Evolutionary conservation across 2,797 vertebrate genomes (phyloP).

Genomic region (Galago senegalensis): DNA sequence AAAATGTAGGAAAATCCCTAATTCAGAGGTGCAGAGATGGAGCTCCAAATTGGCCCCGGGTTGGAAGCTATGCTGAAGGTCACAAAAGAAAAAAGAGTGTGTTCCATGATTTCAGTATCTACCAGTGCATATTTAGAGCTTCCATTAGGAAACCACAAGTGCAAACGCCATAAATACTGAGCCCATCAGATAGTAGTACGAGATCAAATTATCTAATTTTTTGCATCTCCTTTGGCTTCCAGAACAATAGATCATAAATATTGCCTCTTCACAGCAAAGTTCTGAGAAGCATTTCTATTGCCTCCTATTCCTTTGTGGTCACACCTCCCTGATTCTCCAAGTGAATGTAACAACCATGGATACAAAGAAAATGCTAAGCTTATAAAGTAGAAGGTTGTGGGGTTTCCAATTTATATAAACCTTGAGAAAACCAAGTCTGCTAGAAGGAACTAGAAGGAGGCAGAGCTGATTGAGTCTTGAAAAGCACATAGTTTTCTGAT

Average conservation of each 20-base stretch:
- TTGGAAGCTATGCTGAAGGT: background rate
- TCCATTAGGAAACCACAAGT: background rate
- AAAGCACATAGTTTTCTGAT: background rate
- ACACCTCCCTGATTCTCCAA: background rate
- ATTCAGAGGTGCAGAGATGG: background rate
- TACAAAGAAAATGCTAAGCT: background rate
- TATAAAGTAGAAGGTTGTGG: constrained; percentile 5
- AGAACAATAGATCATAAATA: background rate
- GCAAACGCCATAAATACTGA: background rate
- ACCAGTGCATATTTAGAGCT: background rate
- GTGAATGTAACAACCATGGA: background rate
- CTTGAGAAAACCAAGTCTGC: background rate
- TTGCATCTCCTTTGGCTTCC: background rate
- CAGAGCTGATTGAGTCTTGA: background rate
- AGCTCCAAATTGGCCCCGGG: background rate
- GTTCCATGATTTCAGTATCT: background rate
- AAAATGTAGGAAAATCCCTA: constrained; percentile 23
- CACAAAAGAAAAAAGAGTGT: background rate
- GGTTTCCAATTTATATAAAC: background rate
- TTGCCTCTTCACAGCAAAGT: background rate
- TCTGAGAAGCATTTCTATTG: background rate
- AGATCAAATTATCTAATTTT: background rate
- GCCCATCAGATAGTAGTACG: background rate
- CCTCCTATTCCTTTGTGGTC: background rate
- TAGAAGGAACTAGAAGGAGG: background rate